Evolutionary conservation across 37 sponge, comb jelly and placozoan species (phyloP), one percentile per base, ranked within the genome.

Genomic region (Beroe ovata): DNA sequence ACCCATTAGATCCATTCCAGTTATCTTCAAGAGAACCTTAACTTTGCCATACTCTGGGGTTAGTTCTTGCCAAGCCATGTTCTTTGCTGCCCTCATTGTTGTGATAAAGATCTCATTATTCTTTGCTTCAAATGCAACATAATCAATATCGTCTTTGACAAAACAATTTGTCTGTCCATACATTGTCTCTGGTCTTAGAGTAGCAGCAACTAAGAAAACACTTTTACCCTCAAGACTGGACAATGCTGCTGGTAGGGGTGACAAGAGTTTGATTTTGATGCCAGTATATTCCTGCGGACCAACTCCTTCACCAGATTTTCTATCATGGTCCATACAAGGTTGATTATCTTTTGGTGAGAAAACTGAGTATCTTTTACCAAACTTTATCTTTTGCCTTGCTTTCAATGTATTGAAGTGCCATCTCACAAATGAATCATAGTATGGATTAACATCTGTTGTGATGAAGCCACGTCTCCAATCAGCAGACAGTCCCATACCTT

Each of bases 111-210:
- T 91, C 33, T 96, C 96, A 21, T 93, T 95, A 38, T 88, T 88
- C 59, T 4, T 39, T 0, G 64, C 91, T 28, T 72, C 32, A 88
- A 94, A 96, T 28, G 94, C 99, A 72, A 96, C 64, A 81, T 99
- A 99, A 64, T 90, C 77, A 66, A 99, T 92, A 64, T 94, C 94
- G 41, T 96, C 95, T 0, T 88, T 88, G 18, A 96, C 91, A 94
- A 95, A 99, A 91, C 99, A 99, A 92, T 99, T 99, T 60, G 99
- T 99, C 60, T 99, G 99, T 0, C 99, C 99, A 64, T 96, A 99
- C 99, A 99, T 99, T 37, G 99, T 99, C 93, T 99, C 99, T 35
- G 99, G 96, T 25, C 99, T 72, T 18, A 99, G 93, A 2, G 99
- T 99, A 66, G 99, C 99, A 0, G 99, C 96, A 20, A 96, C 94